A percentile compares a stretch with the other conserved stretches of the same genome.
Evolutionary conservation across 2,113 vertebrate species (phyloP).

Genomic region (Macroglossus sobrinus): DNA sequence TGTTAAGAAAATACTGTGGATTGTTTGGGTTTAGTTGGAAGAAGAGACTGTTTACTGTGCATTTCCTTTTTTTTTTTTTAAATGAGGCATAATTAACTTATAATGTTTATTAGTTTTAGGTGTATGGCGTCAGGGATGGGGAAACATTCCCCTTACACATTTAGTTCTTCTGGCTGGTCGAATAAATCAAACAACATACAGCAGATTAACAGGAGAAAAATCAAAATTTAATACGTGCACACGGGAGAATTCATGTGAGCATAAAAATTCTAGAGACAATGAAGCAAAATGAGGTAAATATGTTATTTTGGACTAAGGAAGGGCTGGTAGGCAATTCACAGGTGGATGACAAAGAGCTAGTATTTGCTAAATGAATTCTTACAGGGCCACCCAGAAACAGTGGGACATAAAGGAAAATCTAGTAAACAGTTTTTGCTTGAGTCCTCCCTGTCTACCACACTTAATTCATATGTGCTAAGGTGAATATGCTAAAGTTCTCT

Average conservation of each 20-base stretch:
- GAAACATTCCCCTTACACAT: no score
- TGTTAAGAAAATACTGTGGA: not conserved
- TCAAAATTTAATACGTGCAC: no score
- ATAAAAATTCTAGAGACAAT: no score
- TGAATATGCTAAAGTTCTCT: not conserved
- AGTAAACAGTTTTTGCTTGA: not conserved
- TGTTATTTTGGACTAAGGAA: not conserved
- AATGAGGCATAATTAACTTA: not conserved
- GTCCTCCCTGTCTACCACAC: not conserved
- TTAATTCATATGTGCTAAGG: not conserved
- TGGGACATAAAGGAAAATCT: not conserved
- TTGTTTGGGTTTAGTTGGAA: slow-evolving; percentile 6
- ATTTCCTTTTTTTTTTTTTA: not conserved
- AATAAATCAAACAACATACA: no score
- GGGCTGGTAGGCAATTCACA: not conserved
- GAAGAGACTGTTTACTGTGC: not conserved
- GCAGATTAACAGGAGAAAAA: no score
- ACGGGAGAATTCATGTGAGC: no score
- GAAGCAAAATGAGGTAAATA: not conserved
- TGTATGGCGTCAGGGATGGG: not conserved
- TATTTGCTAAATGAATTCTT: not conserved
- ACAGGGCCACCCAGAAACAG: not conserved
- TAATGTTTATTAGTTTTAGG: not conserved
- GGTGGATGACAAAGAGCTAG: not conserved
- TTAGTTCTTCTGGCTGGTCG: no score